Base-by-base conservation (phyloP, 2,888 invertebrate genomes). In the Augochlorella aurata region DNA sequence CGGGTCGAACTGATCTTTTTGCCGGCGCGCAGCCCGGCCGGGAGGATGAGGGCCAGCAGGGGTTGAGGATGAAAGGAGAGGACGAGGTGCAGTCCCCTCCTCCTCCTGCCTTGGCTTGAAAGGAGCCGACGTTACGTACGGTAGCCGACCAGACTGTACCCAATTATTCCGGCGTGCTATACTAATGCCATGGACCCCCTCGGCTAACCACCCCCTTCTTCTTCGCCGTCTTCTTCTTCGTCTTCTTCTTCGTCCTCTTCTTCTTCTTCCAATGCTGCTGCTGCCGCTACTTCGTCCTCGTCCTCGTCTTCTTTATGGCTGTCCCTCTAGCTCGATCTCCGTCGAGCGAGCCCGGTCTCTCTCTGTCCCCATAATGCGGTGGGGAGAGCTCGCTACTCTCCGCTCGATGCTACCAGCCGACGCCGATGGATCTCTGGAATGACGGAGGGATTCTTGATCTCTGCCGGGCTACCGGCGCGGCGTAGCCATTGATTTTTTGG, bases 101-200 rank as follows among this genome's bases (percentile, higher is more conserved):
- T 63, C 74, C 83, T 78, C 66, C 61, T 73, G 54, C 61, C 21
- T 54, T 52, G 73, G 89, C 89, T 90, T 92, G 90, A 93, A 93
- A 93, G 92, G 91, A 90, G 93, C 93, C 93, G 93, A 92, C 92
- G 89, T 87, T 90, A 85, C 88, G 91, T 91, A 92, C 93, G 89
- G 93, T 93, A 93, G 93, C 92, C 90, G 86, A 87, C 85, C 89
- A 89, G 91, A 92, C 92, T 93, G 92, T 93, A 92, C 92, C 92
- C 92, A 93, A 93, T 93, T 93, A 93, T 93, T 93, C 90, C 89
- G 87, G 87, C 90, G 92, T 92, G 92, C 92, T 93, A 92, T 93
- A 93, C 92, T 92, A 92, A 93, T 91, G 90, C 92, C 90, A 89
- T 89, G 89, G 89, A 88, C 85, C 88, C 85, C 88, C 84, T 84